A percentile compares a stretch with the other conserved stretches of the same genome.
These are phyloP conservation scores for Camelus bactrianus DNA, from an alignment of 2,113 vertebrate species.

Conservation along the genomic window DNA sequence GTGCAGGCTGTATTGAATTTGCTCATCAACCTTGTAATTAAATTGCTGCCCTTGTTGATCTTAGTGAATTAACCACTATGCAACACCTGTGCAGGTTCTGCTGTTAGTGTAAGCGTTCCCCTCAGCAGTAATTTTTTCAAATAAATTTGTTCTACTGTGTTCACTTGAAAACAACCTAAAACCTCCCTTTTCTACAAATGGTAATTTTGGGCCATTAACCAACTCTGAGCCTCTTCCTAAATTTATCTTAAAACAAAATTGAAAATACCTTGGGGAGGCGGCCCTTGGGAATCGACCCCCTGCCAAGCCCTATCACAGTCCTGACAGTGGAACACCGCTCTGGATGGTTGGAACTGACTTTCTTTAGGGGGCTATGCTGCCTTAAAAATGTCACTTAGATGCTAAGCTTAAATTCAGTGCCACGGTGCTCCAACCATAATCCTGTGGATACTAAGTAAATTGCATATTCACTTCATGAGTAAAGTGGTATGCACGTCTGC, in stretches of 20 bases:
- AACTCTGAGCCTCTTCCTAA: not conserved
- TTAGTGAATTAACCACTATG: not conserved
- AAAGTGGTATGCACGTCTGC: not conserved
- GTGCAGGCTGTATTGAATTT: not conserved
- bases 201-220: not conserved
- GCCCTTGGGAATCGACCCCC: not conserved
- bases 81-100: not conserved
- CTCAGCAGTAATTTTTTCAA: not conserved
- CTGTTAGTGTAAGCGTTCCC: not conserved
- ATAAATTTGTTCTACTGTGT: not conserved
- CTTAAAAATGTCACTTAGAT: not conserved
- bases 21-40: not conserved
- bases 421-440: accelerated
- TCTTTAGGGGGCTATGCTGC: accelerated
- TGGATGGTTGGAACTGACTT: not conserved
- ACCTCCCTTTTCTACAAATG: not conserved
- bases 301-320: accelerated
- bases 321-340: no score
- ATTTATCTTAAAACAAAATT: not conserved
- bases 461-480: not conserved
- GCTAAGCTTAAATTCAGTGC: not conserved
- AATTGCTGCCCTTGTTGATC: not conserved
- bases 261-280: not conserved
- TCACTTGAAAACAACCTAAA: not conserved
- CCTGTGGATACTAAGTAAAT: not conserved